Evolutionary conservation across 2,113 vertebrate genomes (phyloP).

Genomic region (Irena cyanogastra): DNA sequence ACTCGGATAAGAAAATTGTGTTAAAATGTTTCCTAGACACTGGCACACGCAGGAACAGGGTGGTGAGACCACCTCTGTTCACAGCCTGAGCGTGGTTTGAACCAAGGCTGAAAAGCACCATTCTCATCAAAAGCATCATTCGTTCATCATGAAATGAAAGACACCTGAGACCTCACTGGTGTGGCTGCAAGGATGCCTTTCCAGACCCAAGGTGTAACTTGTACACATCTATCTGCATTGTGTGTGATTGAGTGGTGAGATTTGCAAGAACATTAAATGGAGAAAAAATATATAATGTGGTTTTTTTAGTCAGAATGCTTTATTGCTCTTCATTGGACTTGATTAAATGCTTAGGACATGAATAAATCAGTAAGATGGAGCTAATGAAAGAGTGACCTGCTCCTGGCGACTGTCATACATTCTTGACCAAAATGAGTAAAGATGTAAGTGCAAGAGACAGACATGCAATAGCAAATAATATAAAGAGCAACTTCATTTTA

Average conservation of each 20-base stretch:
- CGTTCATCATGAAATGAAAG: neutral
- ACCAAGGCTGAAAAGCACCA: neutral
- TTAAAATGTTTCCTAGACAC: neutral
- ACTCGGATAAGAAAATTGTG: neutral
- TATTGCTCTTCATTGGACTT: neutral
- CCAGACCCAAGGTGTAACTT: neutral
- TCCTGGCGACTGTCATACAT: neutral
- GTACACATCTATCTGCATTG: neutral
- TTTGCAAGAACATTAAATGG: neutral
- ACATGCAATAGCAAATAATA: neutral
- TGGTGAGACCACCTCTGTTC: fast-evolving
- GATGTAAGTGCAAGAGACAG: neutral
- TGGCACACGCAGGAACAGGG: neutral
- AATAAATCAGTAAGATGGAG: neutral
- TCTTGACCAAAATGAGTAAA: neutral
- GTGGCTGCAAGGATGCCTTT: neutral
- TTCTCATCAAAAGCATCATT: no score
- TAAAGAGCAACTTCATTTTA: neutral
- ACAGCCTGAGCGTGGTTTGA: neutral
- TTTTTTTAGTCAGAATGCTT: neutral
- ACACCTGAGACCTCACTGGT: neutral
- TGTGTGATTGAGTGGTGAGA: fast-evolving
- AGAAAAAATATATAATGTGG: neutral
- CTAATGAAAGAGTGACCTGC: neutral
- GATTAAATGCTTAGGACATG: neutral